Evolutionary conservation across 2,113 vertebrate species (phyloP), one percentile per base, ranked within the genome.

Genomic region (Octodon degus): DNA sequence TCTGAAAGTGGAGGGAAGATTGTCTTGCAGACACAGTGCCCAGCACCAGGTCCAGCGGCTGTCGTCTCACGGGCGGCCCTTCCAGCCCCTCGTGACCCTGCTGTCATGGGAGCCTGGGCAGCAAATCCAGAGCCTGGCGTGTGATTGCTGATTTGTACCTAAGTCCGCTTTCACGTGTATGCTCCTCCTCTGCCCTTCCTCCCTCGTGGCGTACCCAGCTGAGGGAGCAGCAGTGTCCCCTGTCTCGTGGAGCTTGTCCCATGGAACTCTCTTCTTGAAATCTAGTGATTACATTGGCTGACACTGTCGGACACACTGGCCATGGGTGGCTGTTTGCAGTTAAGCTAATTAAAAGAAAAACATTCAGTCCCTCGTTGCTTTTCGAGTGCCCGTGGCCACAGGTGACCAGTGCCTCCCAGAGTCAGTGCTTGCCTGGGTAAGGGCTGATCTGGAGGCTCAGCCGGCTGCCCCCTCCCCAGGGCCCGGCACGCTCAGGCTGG

Each of bases 21-120:
- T 5, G 2, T 4, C 8, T 0, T n/a, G 0, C 0, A 0, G 2
- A 2, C 37, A 32, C 5, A 0, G 0, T 60, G 30, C 63, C 43
- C 9, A 7, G 22, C 12, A 5, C 32, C 50, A 2, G 14, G 55
- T 16, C 0, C 9, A 47, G 63, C 11, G 10, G 63, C 25, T 34
- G 30, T 67, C 13, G 6, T 30, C 30, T 67, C 65, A 67, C 30
- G 11, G 30, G 30, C 2, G 0, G 24, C 25, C 24, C 50, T 34
- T 14, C 81, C 27, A 19, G 37, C 20, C 19, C 17, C 0, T 58
- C 68, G 19, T 5, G 8, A 9, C 16, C 30, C 53, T 85, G 53
- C 0, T 47, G 47, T 20, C 0, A 4, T 32, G 1, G 10, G 27
- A 27, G 4, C 50, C 83, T 27, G 2, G n/a, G 34, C 72, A 76